Evolutionary conservation across 2,888 invertebrate species (phyloP).

Genomic region (Matsumyia berberina): DNA sequence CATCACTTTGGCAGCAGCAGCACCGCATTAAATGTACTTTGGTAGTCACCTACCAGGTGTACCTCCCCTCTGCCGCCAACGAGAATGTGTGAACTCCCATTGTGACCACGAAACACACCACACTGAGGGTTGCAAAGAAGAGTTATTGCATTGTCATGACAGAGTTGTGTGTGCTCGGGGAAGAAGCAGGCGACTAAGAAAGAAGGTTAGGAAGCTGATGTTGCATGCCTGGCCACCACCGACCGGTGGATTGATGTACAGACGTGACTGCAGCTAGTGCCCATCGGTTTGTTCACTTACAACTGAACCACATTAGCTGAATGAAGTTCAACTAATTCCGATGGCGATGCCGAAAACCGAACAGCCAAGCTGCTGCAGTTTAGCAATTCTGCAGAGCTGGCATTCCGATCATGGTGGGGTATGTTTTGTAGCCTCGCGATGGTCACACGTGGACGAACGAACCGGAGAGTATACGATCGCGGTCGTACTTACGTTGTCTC

Average conservation of each 20-base stretch:
- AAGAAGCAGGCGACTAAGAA: conserved; percentile 46
- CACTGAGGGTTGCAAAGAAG: conserved; percentile 66
- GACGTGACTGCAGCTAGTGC: conserved; percentile 13
- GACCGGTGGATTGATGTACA: conserved; percentile 53
- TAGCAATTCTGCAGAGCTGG: conserved; percentile 39
- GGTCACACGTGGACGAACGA: conserved; percentile 65
- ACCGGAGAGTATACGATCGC: conserved; percentile 60
- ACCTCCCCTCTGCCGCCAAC: conserved; percentile 33
- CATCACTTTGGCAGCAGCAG: conserved; percentile 60
- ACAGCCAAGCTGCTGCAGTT: conserved; percentile 22
- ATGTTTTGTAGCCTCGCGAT: conserved; percentile 39
- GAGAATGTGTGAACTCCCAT: conserved; percentile 74
- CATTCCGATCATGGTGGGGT: conserved; percentile 66
- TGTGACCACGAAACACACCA: conserved; percentile 68
- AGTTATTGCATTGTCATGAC: conserved; percentile 74
- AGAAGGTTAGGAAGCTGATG: conserved; percentile 63
- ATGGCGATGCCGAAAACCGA: conserved; percentile 57
- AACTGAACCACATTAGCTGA: conserved; percentile 72
- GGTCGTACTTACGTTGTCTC: conserved; percentile 29
- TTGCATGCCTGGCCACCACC: conserved; percentile 59
- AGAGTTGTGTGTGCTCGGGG: conserved; percentile 53
- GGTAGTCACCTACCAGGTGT: conserved; percentile 70
- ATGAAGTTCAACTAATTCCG: conserved; percentile 74
- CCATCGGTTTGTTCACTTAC: conserved; percentile 46
- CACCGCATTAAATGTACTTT: conserved; percentile 67